A percentile compares a stretch with the other conserved stretches of the same genome.
phyloP scores from a whole-genome alignment of 2,888 invertebrate species.

The Pachycephus smyrnensis region DNA sequence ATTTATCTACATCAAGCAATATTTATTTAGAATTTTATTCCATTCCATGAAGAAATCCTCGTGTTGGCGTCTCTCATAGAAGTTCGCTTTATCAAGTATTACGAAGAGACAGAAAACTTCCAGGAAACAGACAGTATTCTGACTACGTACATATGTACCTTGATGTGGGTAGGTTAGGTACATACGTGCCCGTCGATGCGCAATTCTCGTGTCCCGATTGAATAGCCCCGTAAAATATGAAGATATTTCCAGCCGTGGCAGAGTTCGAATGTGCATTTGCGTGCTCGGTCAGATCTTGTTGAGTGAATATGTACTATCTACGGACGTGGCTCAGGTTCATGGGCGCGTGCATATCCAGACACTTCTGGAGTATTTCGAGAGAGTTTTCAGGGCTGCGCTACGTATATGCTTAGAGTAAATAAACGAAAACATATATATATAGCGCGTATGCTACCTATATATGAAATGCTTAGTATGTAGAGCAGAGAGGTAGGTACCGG shows the following conservation, averaged over 20 bases:
- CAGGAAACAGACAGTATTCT: not conserved
- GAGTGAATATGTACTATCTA: not conserved
- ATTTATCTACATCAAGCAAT: not conserved
- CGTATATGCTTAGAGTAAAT: not conserved
- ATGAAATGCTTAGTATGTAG: not conserved
- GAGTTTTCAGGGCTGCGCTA: not conserved
- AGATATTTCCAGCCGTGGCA: not conserved
- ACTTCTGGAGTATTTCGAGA: not conserved
- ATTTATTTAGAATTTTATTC: not conserved
- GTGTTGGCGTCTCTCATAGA: not conserved
- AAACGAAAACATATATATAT: not conserved
- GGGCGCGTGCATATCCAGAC: not conserved
- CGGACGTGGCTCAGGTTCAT: not conserved
- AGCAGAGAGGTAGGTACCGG: not conserved
- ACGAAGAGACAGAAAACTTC: not conserved
- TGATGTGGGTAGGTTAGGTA: not conserved
- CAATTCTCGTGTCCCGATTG: not conserved
- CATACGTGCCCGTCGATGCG: not conserved
- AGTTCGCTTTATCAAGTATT: not conserved
- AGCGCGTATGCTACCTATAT: not conserved
- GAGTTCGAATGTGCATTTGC: not conserved
- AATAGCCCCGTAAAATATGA: not conserved
- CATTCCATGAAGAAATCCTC: not conserved
- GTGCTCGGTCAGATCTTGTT: not conserved
- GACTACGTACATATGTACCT: not conserved